Conservation (phyloP, 1,140 invertebrate species). For the Hirudo medicinalis region DNA sequence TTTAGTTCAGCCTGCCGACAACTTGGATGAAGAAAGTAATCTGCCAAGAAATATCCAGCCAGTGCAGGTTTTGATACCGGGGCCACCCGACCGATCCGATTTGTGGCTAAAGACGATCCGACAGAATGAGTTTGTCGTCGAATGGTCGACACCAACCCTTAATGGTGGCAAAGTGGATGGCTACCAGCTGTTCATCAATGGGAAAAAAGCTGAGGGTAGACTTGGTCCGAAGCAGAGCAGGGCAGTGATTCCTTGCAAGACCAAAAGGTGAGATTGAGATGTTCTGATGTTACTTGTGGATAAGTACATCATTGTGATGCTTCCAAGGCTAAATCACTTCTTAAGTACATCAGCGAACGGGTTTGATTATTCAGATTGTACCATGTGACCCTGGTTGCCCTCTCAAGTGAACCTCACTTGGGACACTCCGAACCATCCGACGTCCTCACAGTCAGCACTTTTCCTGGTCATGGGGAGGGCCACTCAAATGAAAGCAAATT, state of each 20-base stretch:
- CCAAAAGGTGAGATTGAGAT: conserved; percentile 32
- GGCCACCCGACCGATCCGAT: conserved; percentile 37
- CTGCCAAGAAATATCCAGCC: conserved; percentile 26
- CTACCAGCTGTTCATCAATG: conserved; percentile 39
- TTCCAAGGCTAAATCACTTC: no score
- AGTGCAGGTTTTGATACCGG: conserved; percentile 37
- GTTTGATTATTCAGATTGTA: conserved; percentile 31
- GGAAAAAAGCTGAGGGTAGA: conserved; percentile 38
- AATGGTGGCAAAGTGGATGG: conserved; percentile 36
- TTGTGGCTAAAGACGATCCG: conserved; percentile 35
- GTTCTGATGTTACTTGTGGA: neutral
- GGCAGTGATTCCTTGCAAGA: conserved; percentile 37
- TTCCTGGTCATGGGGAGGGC: conserved; percentile 17
- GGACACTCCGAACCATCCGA: conserved; percentile 37
- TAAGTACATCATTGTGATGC: no score
- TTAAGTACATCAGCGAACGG: no score
- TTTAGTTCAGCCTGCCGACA: conserved; percentile 32
- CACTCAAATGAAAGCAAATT: neutral
- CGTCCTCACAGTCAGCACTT: conserved; percentile 32
- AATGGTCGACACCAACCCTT: conserved; percentile 38
- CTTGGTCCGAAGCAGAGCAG: conserved; percentile 35
- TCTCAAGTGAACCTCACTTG: conserved; percentile 32
- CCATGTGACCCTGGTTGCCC: conserved; percentile 35
- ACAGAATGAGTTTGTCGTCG: conserved; percentile 36
- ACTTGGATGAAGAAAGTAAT: conserved; percentile 19